Evolutionary conservation across 2,888 invertebrate species (phyloP).

Genomic region (Odontomyia ornata): DNA sequence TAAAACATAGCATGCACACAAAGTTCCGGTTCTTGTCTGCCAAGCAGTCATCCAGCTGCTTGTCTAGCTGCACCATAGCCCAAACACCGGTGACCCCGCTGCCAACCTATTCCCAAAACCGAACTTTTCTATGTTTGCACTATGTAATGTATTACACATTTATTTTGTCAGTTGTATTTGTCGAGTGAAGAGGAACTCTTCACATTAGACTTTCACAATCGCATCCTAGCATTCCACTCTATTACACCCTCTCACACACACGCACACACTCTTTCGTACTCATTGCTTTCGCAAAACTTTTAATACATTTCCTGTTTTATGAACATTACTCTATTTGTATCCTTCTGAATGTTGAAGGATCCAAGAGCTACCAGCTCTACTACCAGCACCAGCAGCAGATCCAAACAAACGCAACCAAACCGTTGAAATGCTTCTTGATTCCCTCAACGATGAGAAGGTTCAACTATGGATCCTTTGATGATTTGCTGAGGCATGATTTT

Average conservation of each 20-base stretch:
- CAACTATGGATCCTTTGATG: background rate
- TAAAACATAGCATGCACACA: background rate
- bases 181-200: background rate
- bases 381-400: no score
- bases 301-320: conserved; percentile 37
- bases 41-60: no score
- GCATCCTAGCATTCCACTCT: background rate
- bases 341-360: background rate
- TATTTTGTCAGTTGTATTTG: background rate
- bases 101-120: background rate
- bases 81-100: background rate
- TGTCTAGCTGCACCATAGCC: background rate
- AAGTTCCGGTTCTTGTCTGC: background rate
- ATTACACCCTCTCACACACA: background rate
- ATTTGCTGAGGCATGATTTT: background rate
- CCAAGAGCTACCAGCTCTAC: background rate
- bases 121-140: background rate
- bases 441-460: background rate
- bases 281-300: conserved; percentile 20
- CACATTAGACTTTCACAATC: background rate
- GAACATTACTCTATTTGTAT: background rate
- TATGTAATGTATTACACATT: background rate
- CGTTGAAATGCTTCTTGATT: no score
- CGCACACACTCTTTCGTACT: no score
- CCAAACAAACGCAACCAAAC: no score